A percentile compares a stretch with the other conserved stretches of the same genome.
Conservation (phyloP, 2,113 vertebrate species). For the Ptyas mucosa region DNA sequence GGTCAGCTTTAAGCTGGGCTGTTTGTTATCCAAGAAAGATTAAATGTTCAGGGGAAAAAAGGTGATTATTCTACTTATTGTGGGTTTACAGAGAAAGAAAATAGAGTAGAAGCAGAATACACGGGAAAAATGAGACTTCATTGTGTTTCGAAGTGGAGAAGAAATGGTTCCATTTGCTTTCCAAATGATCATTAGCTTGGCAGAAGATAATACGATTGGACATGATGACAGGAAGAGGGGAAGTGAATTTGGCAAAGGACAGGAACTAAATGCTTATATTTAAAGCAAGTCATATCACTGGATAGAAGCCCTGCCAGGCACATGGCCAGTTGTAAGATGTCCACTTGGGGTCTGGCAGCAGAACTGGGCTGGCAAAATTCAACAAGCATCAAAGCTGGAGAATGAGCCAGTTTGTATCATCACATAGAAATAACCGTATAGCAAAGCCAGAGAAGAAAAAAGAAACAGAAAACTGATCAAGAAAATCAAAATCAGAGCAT, state of each 20-base stretch:
- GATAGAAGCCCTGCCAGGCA: background rate
- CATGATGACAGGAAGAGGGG: background rate
- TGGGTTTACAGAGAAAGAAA: background rate
- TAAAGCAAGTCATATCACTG: background rate
- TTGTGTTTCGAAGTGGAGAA: background rate
- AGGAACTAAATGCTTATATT: background rate
- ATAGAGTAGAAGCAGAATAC: background rate
- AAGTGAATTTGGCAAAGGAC: background rate
- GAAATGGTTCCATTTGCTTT: background rate
- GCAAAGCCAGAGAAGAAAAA: background rate
- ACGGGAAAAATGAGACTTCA: background rate
- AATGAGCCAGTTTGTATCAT: background rate
- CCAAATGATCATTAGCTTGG: background rate
- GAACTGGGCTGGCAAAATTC: background rate
- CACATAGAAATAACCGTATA: background rate
- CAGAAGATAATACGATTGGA: background rate
- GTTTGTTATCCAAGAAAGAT: background rate
- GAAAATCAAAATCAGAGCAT: background rate
- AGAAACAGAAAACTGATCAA: background rate
- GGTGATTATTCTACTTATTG: background rate
- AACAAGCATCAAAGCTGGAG: background rate
- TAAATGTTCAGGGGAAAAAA: background rate
- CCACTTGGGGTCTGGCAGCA: background rate
- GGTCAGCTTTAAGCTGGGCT: background rate
- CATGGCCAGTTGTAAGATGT: background rate